Evolutionary conservation across 2,797 vertebrate species (phyloP).

Genomic region (Betta splendens): DNA sequence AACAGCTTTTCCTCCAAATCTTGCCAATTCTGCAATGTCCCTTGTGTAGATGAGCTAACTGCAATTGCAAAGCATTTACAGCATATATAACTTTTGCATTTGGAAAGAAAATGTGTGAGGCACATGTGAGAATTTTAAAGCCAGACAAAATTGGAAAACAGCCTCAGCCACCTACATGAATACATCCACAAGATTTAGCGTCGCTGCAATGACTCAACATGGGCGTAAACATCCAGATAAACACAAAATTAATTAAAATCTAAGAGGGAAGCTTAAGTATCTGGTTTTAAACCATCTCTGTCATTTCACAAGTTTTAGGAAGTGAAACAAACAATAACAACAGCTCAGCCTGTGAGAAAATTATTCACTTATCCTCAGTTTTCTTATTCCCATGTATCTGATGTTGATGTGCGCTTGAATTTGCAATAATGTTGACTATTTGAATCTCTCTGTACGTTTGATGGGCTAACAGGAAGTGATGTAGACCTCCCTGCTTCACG

Average conservation of each 20-base stretch:
- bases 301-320: slow-evolving; percentile 39
- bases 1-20: slow-evolving; percentile 55
- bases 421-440: slow-evolving; percentile 20
- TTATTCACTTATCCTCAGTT: slow-evolving; percentile 26
- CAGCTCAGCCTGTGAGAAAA: slow-evolving; percentile 41
- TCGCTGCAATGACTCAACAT: slow-evolving; percentile 38
- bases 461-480: slow-evolving; percentile 20
- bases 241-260: slow-evolving; percentile 66
- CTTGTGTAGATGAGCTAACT: slow-evolving; percentile 71
- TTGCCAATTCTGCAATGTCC: slow-evolving; percentile 69
- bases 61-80: slow-evolving; percentile 59
- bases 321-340: slow-evolving; percentile 49
- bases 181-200: slow-evolving; percentile 41
- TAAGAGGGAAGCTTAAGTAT: slow-evolving; percentile 38
- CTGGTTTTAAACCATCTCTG: slow-evolving; percentile 42
- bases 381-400: slow-evolving; percentile 20
- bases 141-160: slow-evolving; percentile 43
- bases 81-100: slow-evolving; percentile 54
- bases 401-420: slow-evolving; percentile 22
- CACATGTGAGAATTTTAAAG: slow-evolving; percentile 66
- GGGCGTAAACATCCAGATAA: slow-evolving; percentile 58
- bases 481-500: neutral
- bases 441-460: slow-evolving; percentile 5
- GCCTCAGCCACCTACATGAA: slow-evolving; percentile 44
- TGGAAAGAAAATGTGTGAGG: slow-evolving; percentile 68